Evolutionary conservation across 2,888 invertebrate species (phyloP).

Genomic region (Chalcosyrphus nemorum): DNA sequence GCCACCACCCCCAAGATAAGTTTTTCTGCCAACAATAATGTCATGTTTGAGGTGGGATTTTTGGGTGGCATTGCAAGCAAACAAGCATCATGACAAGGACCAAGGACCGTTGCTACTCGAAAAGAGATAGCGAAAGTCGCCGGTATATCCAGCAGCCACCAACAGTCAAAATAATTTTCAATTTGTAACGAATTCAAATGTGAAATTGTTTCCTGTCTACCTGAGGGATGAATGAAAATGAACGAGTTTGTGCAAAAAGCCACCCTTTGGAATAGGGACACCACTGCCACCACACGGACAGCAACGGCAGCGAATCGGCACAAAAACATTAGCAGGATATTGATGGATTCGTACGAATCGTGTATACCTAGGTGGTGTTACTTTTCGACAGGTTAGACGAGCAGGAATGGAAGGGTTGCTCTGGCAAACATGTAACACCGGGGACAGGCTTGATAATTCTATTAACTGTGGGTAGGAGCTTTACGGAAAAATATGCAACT

Average conservation of each 20-base stretch:
- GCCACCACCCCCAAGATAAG: neutral
- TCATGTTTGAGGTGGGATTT: conserved; percentile 42
- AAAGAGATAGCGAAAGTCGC: conserved; percentile 57
- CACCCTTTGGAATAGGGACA: neutral
- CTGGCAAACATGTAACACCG: neutral
- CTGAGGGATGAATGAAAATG: conserved; percentile 67
- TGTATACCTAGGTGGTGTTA: conserved; percentile 53
- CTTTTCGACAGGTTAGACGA: conserved; percentile 48
- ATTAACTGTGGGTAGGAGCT: conserved; percentile 29
- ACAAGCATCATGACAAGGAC: conserved; percentile 29
- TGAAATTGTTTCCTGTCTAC: conserved; percentile 73
- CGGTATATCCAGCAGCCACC: conserved; percentile 32
- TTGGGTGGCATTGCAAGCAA: conserved; percentile 12
- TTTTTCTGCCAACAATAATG: conserved; percentile 34
- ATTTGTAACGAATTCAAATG: conserved; percentile 73
- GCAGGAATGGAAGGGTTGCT: neutral
- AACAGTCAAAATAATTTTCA: conserved; percentile 71
- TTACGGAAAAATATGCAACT: neutral
- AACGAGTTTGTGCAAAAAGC: conserved; percentile 39
- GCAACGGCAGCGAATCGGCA: conserved; percentile 13
- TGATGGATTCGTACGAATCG: conserved; percentile 69
- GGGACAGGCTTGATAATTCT: conserved; percentile 37
- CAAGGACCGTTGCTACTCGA: conserved; percentile 12
- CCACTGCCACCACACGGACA: neutral
- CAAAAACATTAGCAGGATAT: conserved; percentile 60